Base-by-base conservation (phyloP, 2,113 vertebrate species). In the Suricata suricatta region DNA sequence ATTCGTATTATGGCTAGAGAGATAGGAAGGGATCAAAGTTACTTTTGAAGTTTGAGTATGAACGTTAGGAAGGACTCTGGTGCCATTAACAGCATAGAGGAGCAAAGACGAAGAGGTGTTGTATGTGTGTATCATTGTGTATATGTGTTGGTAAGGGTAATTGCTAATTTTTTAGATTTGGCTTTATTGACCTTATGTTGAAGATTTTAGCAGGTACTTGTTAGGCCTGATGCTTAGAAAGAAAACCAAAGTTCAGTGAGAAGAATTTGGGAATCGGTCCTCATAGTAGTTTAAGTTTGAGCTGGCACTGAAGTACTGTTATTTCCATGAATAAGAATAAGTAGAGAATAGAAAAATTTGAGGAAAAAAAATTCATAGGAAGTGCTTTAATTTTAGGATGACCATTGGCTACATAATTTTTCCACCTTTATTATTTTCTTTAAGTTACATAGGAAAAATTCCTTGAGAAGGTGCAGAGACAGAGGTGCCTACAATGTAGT, bases 321-420 rank as follows among this genome's bases (percentile, higher is more conserved):
- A 85, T 47, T 88, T 84, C 31, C 25, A 13, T 94, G 25, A 71
- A 29, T 94, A 25, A 64, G 71, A 94, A 63, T 76, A 83, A 44
- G 31, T 63, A 90, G 21, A 87, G 31, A 76, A 54, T 64, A 76
- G 23, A 69, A 91, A 88, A 76, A 90, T 87, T 52, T 83, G 44
- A 81, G 47, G 64, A 19, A 74, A 79, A n/a, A 80, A 88, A 57
- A 5, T 5, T 14, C 27, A 60, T 15, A 88, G n/a, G n/a, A 82
- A 95, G 57, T 82, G 38, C 35, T 12, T 90, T 93, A 64, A 63
- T 93, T 88, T 84, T 96, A 92, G 54, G 33, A 74, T 92, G 33
- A 72, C 5, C 29, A 92, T 63, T 96, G 69, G 29, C 21, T 77
- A 27, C 3, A 35, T 92, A 60, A 79, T 57, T 74, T 90, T 91